Percentiles rank a stretch among this genome's conserved stretches.
These are phyloP conservation scores for Callyntrura guangdongensis DNA, from an alignment of 2,888 invertebrate genomes.

Conservation along the genomic window DNA sequence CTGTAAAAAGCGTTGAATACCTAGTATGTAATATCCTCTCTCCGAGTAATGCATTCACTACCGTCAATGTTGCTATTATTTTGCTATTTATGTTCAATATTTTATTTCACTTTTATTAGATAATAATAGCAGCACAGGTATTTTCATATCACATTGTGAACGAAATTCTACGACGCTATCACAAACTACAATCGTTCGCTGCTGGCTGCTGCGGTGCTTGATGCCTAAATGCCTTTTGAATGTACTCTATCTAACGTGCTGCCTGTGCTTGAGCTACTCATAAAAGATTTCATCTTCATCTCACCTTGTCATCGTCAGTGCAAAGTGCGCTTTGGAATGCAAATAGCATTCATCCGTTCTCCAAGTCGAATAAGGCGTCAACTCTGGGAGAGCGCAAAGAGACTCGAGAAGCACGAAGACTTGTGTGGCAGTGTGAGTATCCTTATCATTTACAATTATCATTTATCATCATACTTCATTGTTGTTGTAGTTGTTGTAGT, in stretches of 20 bases:
- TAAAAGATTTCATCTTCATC: conserved; percentile 32
- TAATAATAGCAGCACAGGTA: conserved; percentile 24
- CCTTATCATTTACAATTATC: neutral
- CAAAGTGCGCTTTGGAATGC: conserved; percentile 1
- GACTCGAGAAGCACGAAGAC: neutral
- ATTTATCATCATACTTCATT: neutral
- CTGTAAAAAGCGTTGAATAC: conserved; percentile 1
- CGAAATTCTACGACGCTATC: neutral
- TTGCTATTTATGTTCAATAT: neutral
- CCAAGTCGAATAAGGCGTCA: neutral
- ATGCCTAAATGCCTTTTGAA: neutral
- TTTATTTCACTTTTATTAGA: conserved; percentile 25
- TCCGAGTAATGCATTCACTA: neutral
- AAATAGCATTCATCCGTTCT: neutral
- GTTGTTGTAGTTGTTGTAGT: neutral
- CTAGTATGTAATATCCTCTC: neutral
- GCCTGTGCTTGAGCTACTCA: neutral
- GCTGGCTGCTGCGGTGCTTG: neutral
- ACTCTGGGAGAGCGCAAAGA: neutral
- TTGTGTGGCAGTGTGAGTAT: conserved; percentile 5
- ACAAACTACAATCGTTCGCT: neutral
- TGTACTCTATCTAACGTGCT: neutral
- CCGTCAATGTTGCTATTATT: neutral
- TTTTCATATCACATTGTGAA: conserved; percentile 26
- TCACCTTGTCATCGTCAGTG: conserved; percentile 45